Conservation (phyloP, 2,888 invertebrate species). For the Gymnosoma rotundatum region DNA sequence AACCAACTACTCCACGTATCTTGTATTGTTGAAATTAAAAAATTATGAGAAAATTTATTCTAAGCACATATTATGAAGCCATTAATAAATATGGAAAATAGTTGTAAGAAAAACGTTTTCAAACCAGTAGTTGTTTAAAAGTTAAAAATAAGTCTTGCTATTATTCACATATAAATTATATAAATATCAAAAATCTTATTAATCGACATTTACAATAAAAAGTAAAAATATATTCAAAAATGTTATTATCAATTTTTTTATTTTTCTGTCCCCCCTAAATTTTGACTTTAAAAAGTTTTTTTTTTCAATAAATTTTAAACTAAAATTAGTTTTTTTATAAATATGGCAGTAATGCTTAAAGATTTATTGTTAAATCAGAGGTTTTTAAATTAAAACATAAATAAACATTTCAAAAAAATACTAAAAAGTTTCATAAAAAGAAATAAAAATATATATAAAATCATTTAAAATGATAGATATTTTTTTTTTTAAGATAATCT, state of each 20-base stretch:
- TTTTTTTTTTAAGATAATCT: no score
- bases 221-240: background rate
- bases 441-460: no score
- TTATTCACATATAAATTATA: background rate
- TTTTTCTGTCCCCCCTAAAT: background rate
- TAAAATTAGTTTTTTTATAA: no score
- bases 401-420: no score
- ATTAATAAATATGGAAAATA: background rate
- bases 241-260: no score
- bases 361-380: no score
- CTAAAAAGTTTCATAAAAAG: no score
- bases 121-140: background rate
- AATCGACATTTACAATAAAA: background rate
- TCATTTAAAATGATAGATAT: no score
- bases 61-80: background rate
- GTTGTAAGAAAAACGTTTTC: background rate
- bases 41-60: background rate
- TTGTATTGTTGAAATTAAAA: constrained; percentile 79
- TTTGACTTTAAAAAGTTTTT: background rate
- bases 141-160: background rate
- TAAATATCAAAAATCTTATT: background rate
- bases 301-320: no score
- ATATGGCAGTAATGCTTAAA: no score
- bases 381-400: no score
- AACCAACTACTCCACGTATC: constrained; percentile 80